Base-by-base conservation (phyloP, 2,797 vertebrate species). In the Eidolon dupreanum region DNA sequence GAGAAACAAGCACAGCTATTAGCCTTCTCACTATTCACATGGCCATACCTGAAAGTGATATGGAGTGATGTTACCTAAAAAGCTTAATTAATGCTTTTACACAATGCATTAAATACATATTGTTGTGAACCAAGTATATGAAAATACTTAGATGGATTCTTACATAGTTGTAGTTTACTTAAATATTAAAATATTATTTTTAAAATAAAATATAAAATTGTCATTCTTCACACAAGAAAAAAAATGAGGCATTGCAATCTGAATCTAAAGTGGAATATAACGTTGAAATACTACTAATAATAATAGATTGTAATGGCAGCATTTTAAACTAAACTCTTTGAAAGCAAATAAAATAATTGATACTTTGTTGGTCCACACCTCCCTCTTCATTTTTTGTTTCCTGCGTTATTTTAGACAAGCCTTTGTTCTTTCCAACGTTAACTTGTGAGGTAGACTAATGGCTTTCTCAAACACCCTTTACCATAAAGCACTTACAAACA, bases 381-480 rank as follows among this genome's bases (percentile, higher is more conserved):
- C 95, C 94, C 93, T 96, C 89, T 93, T 97, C 92, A 61, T 66
- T 57, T 66, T 83, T 77, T 92, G 55, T 87, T 63, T 82, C 88
- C 73, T 51, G 11, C 53, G 88, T 8, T 97, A 73, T 96, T 97
- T 97, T 33, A 93, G n/a, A 93, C 86, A 73, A 98, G 94, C 86
- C 51, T 68, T 98, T 79, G 0, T 91, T 57, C 68, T 95, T 75
- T 31, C 5, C 19, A 81, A 87, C 38, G 57, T 51, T 92, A 79
- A 90, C 61, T 41, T 78, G 33, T 57, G 96, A 96, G 86, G 96
- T 79, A 98, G 98, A 98, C 94, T 96, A 98, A 98, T 94, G 94
- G 97, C 96, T 97, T 97, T 97, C 97, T 97, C 98, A 97, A 98
- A 98, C 96, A 98, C 95, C 94, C 98, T 97, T 98, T 98, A 98